Evolutionary conservation across 2,113 vertebrate species (phyloP), one percentile per base, ranked within the genome.

Genomic region (Macrotus californicus): DNA sequence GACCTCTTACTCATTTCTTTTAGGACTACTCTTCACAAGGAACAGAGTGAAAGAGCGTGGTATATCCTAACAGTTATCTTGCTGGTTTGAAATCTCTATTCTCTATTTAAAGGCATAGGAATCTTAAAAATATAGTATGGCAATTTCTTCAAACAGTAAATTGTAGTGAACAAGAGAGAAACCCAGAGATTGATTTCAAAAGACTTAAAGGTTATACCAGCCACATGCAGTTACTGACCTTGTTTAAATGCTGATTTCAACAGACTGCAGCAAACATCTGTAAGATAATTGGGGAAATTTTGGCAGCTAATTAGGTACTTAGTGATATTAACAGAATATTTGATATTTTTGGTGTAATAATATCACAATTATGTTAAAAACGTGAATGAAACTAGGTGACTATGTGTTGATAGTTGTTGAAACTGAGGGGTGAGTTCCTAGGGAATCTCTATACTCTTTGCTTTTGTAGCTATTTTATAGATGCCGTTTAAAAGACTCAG

Each of bases 311-410:
- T 70, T 93, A 52, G 67, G 34, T 76, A 82, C 43, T 87, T 94
- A 87, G 87, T 88, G 61, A 83, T 94, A 89, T 50, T 94, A 61
- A 84, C 66, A 76, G 43, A 79, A 43, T 86, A 82, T 26, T 82
- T 46, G 70, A 14, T 67, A n/a, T 91, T 64, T 64, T 61, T 64
- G 12, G 5, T 79, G 7, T 13, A 34, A 5, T 48, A 77, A 22
- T 89, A 48, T 21, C 79, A 43, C 88, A 52, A 70, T 92, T 91
- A 22, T 73, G 39, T 96, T 90, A 75, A 70, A 69, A 96, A 85
- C 92, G 1, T 70, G 77, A 41, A 14, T 82, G 79, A 70, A 73
- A 26, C 14, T 81, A 81, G 18, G 43, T 50, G n/a, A 10, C 50
- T 75, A 1, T 11, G 10, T 80, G 69, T 80, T 96, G 66, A 26